These are phyloP conservation scores for Dermatemys mawii DNA, from an alignment of 2,113 vertebrate genomes.

Conservation along the genomic window DNA sequence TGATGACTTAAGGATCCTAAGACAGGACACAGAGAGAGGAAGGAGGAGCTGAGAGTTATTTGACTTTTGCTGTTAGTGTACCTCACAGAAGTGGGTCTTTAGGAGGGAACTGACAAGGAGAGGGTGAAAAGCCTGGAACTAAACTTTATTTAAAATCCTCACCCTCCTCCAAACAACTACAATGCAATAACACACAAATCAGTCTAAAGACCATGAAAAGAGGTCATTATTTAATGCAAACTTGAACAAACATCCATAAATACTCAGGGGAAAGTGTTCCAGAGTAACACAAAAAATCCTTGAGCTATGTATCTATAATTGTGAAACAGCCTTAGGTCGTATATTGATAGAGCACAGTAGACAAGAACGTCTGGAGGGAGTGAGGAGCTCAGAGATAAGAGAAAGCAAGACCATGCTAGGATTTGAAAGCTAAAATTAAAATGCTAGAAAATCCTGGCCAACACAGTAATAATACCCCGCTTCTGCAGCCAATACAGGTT, in stretches of 20 bases:
- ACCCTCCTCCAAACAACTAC: neutral
- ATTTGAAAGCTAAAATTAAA: slow-evolving; percentile 31
- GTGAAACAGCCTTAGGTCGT: neutral
- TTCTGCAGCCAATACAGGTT: fast-evolving
- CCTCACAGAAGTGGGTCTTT: fast-evolving
- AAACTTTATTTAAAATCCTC: neutral
- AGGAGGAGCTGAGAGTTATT: neutral
- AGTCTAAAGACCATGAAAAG: neutral
- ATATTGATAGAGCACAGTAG: neutral
- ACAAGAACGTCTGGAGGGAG: neutral
- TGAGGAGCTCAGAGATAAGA: neutral
- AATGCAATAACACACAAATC: neutral
- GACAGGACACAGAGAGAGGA: neutral
- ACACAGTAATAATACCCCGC: fast-evolving
- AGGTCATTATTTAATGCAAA: neutral
- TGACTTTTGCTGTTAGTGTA: neutral
- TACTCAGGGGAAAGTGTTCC: neutral
- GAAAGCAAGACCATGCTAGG: neutral
- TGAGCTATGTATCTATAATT: slow-evolving; percentile 22
- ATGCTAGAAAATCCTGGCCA: neutral
- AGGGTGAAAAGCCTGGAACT: neutral
- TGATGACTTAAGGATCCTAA: neutral
- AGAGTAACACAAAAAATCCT: neutral
- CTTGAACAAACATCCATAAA: slow-evolving; percentile 1
- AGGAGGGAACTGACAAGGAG: neutral